Base-by-base conservation (phyloP, 2,797 vertebrate species). In the Sebastes hopkinsi region DNA sequence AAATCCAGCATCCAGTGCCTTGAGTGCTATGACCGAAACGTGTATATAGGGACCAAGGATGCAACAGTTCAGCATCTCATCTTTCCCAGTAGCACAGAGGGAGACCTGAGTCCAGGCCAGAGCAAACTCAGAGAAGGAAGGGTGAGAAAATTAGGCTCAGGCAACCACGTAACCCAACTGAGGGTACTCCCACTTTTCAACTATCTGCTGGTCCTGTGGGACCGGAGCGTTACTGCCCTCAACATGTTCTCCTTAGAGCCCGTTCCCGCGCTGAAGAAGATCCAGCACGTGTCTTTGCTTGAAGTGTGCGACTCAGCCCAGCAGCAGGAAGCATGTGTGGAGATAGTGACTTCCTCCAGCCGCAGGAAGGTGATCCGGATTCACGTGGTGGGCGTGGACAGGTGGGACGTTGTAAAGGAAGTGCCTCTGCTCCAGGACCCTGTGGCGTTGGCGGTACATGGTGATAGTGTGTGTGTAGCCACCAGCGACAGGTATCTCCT, bases 191-290 rank as follows among this genome's bases (percentile, higher is more conserved):
- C 94, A n/a, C 59, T 94, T 75, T 92, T 93, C 76, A 95, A 95
- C 92, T 94, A 95, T 77, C 92, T 96, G 72, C 84, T 96, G 27
- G 90, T 94, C 52, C 90, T 95, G 61, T 95, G 93, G 87, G 93
- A 95, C 34, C 79, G 88, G 8, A 90, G 92, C 55, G 3, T 96
- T 52, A 78, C 61, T 2, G 92, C 84, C 52, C 80, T 95, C 54
- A 94, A 95, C 94, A 95, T 95, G 94, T 95, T 95, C 90, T 95
- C 92, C 80, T 81, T 94, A 34, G 93, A 96, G 58, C 90, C 89
- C 2, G 23, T 94, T 59, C 75, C 85, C 1, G 32, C 73, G 7
- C 80, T 95, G 75, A 94, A 94, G 80, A 94, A 89, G 87, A 92
- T 96, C 88, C 93, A 89, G 64, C 89, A 95, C 0, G 87, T 95